A percentile compares a stretch with the other conserved stretches of the same genome.
phyloP scores from a whole-genome alignment of 2,888 invertebrate species.

The Ecdyonurus torrentis region DNA sequence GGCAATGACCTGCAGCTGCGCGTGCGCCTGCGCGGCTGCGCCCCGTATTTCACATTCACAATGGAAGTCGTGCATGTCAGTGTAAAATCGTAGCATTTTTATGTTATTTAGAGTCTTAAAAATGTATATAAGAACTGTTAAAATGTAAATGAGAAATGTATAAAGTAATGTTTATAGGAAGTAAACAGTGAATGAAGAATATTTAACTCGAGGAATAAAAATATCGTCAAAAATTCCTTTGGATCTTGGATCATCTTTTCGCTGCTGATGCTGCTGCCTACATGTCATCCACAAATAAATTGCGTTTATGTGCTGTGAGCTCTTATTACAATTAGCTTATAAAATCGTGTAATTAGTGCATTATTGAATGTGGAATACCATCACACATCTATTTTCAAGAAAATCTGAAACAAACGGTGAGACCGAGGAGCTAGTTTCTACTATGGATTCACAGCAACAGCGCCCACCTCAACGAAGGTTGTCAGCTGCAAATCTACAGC shows the following conservation, averaged over 20 bases:
- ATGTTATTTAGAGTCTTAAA: background rate
- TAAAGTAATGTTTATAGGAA: background rate
- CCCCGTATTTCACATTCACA: conserved; percentile 1
- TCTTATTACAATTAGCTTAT: background rate
- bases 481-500: background rate
- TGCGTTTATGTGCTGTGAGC: background rate
- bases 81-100: conserved; percentile 1
- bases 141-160: background rate
- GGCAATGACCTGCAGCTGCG: background rate
- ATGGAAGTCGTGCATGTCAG: conserved; percentile 4
- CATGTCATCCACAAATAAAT: background rate
- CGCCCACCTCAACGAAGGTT: background rate
- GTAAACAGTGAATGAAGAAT: background rate
- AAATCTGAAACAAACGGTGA: background rate
- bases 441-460: background rate
- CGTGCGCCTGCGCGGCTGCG: conserved; percentile 1
- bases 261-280: background rate
- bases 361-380: background rate
- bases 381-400: background rate
- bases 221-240: background rate
- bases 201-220: background rate
- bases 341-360: background rate
- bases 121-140: background rate
- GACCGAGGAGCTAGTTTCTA: background rate
- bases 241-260: no score